Evolutionary conservation across 2,888 invertebrate species (phyloP), one percentile per base, ranked within the genome.

Genomic region (Nemapogon koenigi): DNA sequence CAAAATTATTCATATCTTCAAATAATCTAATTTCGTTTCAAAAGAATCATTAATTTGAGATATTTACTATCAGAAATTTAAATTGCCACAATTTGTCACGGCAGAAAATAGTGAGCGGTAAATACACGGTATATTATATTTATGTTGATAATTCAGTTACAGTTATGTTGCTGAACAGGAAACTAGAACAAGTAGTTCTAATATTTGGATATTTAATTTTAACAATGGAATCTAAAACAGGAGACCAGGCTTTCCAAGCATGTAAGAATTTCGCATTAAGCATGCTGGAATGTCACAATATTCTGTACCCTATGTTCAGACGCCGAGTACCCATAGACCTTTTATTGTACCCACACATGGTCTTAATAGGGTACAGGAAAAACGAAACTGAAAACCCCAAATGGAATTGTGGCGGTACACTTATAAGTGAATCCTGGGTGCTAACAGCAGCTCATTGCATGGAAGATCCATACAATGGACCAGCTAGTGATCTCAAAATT

Each of bases 261-360:
- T 80, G 80, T 48, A 68, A 52, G 45, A 49, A 45, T 2, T 68
- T 69, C 40, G 79, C 68, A 0, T 53, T 60, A 28, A 44, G 49
- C 0, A 78, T 78, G 78, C 45, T 75, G 4, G 80, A 80, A 45
- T 80, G 80, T 26, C 64, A 63, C n/a, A 78, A 79, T 29, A 51
- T 78, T 11, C 43, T 75, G 0, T 48, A 61, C 10, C 70, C 75
- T 3, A 46, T 42, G 2, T 33, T 53, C 11, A 64, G 57, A 52
- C 53, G 64, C 0, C 51, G 80, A 46, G 68, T 80, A 0, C 80
- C 80, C 0, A 60, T 80, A 1, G 80, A 80, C 42, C 49, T 68
- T 1, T 53, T 80, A 0, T 69, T 85, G 44, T 86, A 83, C 51
- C 85, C 86, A 3, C 86, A 86, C 44, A 85, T 85, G 85, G 84